A percentile compares a stretch with the other conserved stretches of the same genome.
Evolutionary conservation across 2,888 invertebrate genomes (phyloP).

Genomic region (Ophion slaviceki): DNA sequence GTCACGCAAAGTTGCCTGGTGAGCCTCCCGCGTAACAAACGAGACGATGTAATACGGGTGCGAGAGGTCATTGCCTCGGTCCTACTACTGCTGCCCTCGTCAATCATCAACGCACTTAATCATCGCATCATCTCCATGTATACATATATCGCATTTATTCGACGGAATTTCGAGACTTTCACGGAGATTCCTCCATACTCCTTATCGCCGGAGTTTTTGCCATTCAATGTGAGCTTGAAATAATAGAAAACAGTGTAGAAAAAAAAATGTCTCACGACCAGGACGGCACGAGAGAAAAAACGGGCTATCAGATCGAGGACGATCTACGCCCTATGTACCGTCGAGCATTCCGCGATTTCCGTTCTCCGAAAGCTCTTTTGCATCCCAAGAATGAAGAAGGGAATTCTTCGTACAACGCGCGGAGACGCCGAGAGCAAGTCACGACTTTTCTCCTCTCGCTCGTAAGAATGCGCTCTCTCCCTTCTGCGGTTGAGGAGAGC

Average conservation of each 20-base stretch:
- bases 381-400: slow-evolving; percentile 25
- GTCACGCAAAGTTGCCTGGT: slow-evolving; percentile 47
- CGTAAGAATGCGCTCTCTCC: slow-evolving; percentile 48
- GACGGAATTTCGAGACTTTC: neutral
- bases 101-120: slow-evolving; percentile 34
- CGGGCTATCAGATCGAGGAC: neutral
- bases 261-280: no score
- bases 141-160: neutral
- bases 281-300: neutral
- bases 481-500: slow-evolving; percentile 26
- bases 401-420: slow-evolving; percentile 29
- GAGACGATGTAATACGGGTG: slow-evolving; percentile 61
- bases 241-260: no score
- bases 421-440: slow-evolving; percentile 38
- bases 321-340: slow-evolving; percentile 1
- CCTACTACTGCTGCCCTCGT: slow-evolving; percentile 52
- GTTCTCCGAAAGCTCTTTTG: slow-evolving; percentile 31
- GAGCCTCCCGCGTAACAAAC: slow-evolving; percentile 53
- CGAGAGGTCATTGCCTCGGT: slow-evolving; percentile 59
- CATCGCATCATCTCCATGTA: slow-evolving; percentile 1
- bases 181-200: neutral
- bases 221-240: no score
- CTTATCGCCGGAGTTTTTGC: no score
- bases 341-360: slow-evolving; percentile 26
- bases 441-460: slow-evolving; percentile 40